phyloP scores from a whole-genome alignment of 1,140 invertebrate genomes.

The Aphidius ervi region DNA sequence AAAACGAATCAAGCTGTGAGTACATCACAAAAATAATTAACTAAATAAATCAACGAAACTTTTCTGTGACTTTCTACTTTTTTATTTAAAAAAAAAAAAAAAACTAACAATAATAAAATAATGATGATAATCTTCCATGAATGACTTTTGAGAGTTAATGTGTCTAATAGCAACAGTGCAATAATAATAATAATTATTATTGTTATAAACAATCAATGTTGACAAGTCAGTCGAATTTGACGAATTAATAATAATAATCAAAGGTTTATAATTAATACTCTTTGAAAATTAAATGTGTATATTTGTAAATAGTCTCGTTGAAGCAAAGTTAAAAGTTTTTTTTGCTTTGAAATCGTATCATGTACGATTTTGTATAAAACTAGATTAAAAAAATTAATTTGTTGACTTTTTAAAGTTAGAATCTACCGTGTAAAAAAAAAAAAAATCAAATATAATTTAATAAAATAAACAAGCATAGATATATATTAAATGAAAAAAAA shows the following conservation, averaged over 20 bases:
- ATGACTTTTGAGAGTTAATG: no score
- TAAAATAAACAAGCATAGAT: not conserved
- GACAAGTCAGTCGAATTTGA: not conserved
- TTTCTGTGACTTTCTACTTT: no score
- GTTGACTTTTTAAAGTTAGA: not conserved
- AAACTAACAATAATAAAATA: no score
- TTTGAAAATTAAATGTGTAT: not conserved
- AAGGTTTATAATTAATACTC: not conserved
- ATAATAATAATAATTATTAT: not conserved
- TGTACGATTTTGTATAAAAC: no score
- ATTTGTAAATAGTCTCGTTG: conserved; percentile 10
- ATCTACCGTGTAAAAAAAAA: not conserved
- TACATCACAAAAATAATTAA: no score
- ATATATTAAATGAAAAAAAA: not conserved
- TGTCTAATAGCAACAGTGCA: not conserved
- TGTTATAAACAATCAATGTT: conserved; percentile 9
- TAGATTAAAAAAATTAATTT: no score
- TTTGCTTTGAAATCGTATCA: no score
- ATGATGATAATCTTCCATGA: no score
- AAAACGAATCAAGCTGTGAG: no score
- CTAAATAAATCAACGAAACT: no score
- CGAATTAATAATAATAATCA: not conserved
- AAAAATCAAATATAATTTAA: not conserved
- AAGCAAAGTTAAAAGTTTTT: not conserved
- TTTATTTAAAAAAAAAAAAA: no score